Conservation (phyloP, 2,797 vertebrate genomes). For the Loriculus beryllinus region DNA sequence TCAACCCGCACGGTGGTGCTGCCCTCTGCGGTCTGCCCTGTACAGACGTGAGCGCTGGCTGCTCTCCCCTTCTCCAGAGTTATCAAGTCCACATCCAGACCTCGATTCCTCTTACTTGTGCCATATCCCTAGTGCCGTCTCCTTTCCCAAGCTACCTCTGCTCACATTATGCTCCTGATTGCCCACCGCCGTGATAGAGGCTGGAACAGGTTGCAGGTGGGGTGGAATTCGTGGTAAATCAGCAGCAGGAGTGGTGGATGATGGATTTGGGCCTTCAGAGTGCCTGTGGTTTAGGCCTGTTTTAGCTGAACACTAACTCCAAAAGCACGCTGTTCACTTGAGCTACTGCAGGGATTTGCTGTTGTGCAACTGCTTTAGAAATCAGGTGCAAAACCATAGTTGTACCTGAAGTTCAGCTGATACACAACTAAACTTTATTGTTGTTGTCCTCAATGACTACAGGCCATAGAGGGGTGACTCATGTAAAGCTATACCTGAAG, state of each 20-base stretch:
- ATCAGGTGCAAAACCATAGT: background rate
- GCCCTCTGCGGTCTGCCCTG: background rate
- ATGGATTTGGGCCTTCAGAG: rapidly evolving
- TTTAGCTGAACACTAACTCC: background rate
- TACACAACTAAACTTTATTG: background rate
- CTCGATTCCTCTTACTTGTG: background rate
- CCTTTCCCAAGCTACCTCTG: background rate
- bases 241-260: rapidly evolving
- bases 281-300: rapidly evolving
- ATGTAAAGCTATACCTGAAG: rapidly evolving
- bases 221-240: background rate
- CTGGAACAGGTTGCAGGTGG: background rate
- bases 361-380: background rate
- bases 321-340: background rate
- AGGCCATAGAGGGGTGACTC: background rate
- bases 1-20: rapidly evolving
- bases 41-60: rapidly evolving
- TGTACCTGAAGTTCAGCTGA: background rate
- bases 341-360: background rate
- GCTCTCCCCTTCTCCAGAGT: rapidly evolving
- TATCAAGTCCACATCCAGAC: rapidly evolving
- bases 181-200: rapidly evolving
- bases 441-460: background rate
- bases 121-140: too few species aligned
- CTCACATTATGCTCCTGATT: rapidly evolving